Base-by-base conservation (phyloP, 2,113 vertebrate genomes). In the Gallinago undulata region DNA sequence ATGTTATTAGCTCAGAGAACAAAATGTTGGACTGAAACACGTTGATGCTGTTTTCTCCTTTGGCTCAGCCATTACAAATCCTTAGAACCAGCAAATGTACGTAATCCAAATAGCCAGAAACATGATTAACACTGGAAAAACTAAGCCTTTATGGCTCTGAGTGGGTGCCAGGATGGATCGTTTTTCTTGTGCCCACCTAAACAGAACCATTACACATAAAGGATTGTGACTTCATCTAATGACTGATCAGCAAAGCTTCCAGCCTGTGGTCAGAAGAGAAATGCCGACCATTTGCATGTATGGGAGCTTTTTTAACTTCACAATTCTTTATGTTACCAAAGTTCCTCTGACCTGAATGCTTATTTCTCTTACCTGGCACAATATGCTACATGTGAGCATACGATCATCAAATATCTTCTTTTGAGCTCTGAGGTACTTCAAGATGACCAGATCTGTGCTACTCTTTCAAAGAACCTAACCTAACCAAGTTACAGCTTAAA, bases 171-270 rank as follows among this genome's bases (percentile, higher is more conserved):
- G 79, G 28, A 83, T 57, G 33, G 88, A 80, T 90, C 19, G 28
- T 53, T 94, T 92, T 89, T 62, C 80, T 63, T 89, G 28, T 69
- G 72, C 45, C 41, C 41, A 80, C 64, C 81, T 89, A 94, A 93
- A 91, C 53, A 91, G 62, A 94, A 90, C 15, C 48, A n/a, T 81
- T 89, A 66, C 53, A 78, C 28, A 55, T 25, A 75, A 77, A 84
- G 22, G 15, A 30, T 30, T 73, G 35, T 92, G 89, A 84, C 87
- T 91, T 94, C 73, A 84, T 75, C 81, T 93, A 89, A 93, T 82
- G 60, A 93, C 43, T 63, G 73, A 82, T 59, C 37, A 86, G 62
- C 50, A 92, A 82, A 90, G 48, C 45, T 72, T 88, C 48, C 60
- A 92, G 90, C 56, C 41, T 62, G 72, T 83, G 39, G 51, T 79